Evolutionary conservation across 2,888 invertebrate genomes (phyloP).

Genomic region (Synanthedon myopaeformis): DNA sequence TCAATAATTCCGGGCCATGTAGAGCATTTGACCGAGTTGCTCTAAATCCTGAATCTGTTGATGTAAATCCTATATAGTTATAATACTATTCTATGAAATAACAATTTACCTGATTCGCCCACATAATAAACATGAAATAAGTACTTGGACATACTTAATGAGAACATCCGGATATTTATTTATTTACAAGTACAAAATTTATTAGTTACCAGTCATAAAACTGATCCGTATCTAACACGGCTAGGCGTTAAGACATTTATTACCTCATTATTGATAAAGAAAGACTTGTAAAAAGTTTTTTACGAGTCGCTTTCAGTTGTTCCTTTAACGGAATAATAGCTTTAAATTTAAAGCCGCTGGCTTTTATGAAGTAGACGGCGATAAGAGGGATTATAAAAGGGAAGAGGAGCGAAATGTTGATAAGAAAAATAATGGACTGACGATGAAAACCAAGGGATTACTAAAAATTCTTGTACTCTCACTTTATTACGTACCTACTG

Average conservation of each 20-base stretch:
- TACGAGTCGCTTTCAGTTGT: conserved; percentile 38
- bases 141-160: too few relatives aligned
- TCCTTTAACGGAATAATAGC: conserved; percentile 42
- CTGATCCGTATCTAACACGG: not conserved
- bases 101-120: too few relatives aligned
- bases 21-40: too few relatives aligned
- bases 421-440: conserved; percentile 49
- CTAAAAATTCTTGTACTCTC: conserved; percentile 22
- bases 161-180: too few relatives aligned
- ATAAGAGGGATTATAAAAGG: conserved; percentile 57
- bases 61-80: too few relatives aligned
- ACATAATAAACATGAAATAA: too few relatives aligned
- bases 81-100: too few relatives aligned
- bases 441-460: conserved; percentile 41
- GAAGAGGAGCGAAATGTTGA: conserved; percentile 46
- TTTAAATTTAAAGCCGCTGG: conserved; percentile 46
- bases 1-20: too few relatives aligned
- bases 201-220: not conserved
- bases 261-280: conserved; percentile 27
- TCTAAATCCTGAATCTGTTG: too few relatives aligned
- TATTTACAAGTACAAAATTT: too few relatives aligned
- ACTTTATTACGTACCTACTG: conserved; percentile 5
- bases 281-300: conserved; percentile 36
- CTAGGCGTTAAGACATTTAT: conserved; percentile 9
- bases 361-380: conserved; percentile 53